phyloP scores from a whole-genome alignment of 2,113 vertebrate genomes.

The Siniperca knerii region DNA sequence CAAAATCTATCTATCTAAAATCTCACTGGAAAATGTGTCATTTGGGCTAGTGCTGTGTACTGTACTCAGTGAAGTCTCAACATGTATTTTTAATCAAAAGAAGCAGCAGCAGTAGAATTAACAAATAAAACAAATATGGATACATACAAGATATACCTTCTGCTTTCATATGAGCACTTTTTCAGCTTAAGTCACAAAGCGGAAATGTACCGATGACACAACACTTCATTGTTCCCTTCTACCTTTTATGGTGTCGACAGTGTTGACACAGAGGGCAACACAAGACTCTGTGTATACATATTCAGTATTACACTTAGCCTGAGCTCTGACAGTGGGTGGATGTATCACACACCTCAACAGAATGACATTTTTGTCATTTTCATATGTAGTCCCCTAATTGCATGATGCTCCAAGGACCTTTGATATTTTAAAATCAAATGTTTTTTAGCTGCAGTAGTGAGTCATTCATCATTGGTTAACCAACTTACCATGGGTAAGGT shows the following conservation, averaged over 20 bases:
- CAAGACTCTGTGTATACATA: not conserved
- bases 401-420: too few relatives aligned
- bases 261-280: not conserved
- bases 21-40: not conserved
- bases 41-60: not conserved
- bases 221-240: not conserved
- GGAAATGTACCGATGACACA: conserved; percentile 26
- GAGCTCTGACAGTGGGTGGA: not conserved
- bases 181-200: conserved; percentile 2
- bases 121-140: not conserved
- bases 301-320: not conserved
- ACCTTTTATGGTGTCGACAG: conserved; percentile 50
- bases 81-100: not conserved
- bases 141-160: not conserved
- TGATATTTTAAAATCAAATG: too few relatives aligned
- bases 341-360: not conserved
- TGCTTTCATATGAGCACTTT: not conserved
- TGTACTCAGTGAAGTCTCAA: not conserved
- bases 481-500: not conserved
- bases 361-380: not conserved
- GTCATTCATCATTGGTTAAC: not conserved
- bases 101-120: not conserved
- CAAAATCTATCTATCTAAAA: not conserved
- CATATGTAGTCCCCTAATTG: not conserved
- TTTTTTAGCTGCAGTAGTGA: not conserved